phyloP scores from a whole-genome alignment of 2,888 invertebrate species.

The Flexamia atlantica region DNA sequence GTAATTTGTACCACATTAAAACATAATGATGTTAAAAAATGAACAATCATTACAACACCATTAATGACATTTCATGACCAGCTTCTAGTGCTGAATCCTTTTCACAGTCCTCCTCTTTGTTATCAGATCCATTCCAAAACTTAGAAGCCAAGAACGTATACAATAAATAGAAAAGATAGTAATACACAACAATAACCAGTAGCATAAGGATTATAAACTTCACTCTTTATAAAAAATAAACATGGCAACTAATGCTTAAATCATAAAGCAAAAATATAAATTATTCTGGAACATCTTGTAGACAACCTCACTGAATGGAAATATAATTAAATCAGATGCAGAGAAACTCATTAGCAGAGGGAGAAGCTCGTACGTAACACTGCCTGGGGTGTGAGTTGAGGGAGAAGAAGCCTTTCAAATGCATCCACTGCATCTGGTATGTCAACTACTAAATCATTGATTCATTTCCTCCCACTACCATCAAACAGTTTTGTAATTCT shows the following conservation, averaged over 20 bases:
- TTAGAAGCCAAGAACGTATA: conserved; percentile 27
- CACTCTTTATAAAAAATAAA: too few species aligned
- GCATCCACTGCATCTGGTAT: background rate
- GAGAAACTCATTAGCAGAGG: background rate
- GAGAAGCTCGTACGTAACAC: background rate
- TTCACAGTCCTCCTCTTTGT: background rate
- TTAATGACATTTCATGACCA: background rate
- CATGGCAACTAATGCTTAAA: too few species aligned
- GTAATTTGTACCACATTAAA: background rate
- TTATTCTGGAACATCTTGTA: too few species aligned
- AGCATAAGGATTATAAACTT: conserved; percentile 32
- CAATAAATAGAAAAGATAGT: conserved; percentile 54
- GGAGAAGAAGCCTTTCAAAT: conserved; percentile 27
- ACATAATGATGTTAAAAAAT: background rate
- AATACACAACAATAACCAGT: conserved; percentile 44
- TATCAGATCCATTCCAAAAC: background rate
- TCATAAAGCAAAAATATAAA: too few species aligned
- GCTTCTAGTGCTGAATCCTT: background rate
- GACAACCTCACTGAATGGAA: background rate
- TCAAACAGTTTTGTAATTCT: background rate
- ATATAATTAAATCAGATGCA: background rate
- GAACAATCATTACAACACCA: too few species aligned
- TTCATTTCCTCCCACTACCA: background rate
- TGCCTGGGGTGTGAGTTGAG: background rate
- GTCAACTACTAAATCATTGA: conserved; percentile 30